These are phyloP conservation scores for Brachymystax lenok DNA, from an alignment of 2,797 vertebrate species.

Conservation along the genomic window DNA sequence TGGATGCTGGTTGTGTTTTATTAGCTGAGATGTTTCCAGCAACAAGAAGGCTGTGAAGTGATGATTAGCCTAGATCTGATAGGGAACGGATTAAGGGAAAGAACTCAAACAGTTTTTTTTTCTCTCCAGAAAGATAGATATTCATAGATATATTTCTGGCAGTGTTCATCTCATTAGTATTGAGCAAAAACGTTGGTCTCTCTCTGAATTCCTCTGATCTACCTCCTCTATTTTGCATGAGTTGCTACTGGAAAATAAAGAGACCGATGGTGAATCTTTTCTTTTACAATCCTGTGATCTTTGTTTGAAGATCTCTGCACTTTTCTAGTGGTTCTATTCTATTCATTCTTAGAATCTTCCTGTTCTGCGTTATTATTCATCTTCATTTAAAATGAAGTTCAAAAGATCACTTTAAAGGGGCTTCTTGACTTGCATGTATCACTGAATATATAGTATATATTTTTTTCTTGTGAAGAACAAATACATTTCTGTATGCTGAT, in stretches of 20 bases:
- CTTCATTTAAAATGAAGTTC: constrained; percentile 22
- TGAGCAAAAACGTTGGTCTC: constrained; percentile 33
- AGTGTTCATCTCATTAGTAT: constrained; percentile 45
- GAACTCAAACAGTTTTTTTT: neutral
- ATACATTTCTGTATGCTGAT: constrained; percentile 12
- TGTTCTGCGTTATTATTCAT: constrained; percentile 41
- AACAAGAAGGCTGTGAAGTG: constrained; percentile 18
- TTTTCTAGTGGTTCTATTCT: neutral
- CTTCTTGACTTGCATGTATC: constrained; percentile 26
- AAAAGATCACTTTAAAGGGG: constrained; percentile 19
- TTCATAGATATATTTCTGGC: constrained; percentile 43
- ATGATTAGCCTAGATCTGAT: constrained; percentile 20
- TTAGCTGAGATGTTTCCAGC: constrained; percentile 10
- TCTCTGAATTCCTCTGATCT: constrained; percentile 37
- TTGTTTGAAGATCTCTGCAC: constrained; percentile 7
- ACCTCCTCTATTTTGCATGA: constrained; percentile 5
- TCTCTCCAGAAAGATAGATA: constrained; percentile 21
- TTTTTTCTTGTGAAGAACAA: no score
- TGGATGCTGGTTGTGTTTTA: neutral
- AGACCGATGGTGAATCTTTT: constrained; percentile 37
- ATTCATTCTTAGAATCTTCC: constrained; percentile 25
- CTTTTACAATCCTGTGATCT: constrained; percentile 22
- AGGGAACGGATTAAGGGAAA: constrained; percentile 22
- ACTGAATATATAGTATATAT: neutral
- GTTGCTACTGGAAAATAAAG: constrained; percentile 26